phyloP scores from a whole-genome alignment of 2,113 vertebrate species.

The Pterocles gutturalis region DNA sequence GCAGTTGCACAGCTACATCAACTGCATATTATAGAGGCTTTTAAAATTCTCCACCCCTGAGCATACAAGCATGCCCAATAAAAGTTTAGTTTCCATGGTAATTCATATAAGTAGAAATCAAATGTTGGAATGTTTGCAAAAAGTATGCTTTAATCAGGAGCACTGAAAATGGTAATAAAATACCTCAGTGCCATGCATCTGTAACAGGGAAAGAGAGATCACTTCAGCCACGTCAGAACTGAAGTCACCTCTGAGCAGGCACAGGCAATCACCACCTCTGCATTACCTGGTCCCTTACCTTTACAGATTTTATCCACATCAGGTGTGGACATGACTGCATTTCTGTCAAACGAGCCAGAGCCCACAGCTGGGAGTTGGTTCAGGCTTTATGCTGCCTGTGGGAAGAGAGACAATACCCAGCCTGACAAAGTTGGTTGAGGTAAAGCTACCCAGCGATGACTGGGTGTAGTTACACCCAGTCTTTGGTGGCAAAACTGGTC shows the following conservation, averaged over 20 bases:
- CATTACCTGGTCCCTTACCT: not conserved
- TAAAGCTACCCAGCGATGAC: not conserved
- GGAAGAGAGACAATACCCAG: not conserved
- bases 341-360: conserved; percentile 1
- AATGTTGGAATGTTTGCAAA: conserved; percentile 34
- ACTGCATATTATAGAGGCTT: not conserved
- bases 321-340: not conserved
- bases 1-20: not conserved
- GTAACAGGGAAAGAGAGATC: not conserved
- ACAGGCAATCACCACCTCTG: rapidly evolving
- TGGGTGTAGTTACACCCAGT: not conserved
- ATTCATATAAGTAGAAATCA: conserved; percentile 47
- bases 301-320: not conserved
- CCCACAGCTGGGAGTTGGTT: not conserved
- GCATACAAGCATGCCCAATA: not conserved
- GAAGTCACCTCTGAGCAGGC: not conserved
- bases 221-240: not conserved
- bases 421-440: not conserved
- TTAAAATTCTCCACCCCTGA: not conserved
- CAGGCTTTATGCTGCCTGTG: not conserved
- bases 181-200: not conserved
- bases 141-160: not conserved
- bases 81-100: conserved; percentile 62
- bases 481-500: conserved; percentile 22
- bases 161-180: not conserved